Conservation (phyloP, 2,797 vertebrate species). For the Discoglossus pictus region DNA sequence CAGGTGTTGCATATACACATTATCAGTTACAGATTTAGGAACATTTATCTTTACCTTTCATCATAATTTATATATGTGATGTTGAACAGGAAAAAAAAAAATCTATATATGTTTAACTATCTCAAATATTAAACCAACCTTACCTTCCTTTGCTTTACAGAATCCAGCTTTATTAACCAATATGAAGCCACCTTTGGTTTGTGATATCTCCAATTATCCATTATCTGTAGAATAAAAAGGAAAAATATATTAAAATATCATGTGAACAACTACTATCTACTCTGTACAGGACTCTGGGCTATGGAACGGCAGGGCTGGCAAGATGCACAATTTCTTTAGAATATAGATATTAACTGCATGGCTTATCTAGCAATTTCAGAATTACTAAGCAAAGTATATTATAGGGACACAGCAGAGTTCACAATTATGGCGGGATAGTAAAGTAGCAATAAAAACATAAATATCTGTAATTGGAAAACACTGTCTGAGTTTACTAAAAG, state of each 20-base stretch:
- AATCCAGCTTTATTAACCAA: conserved; percentile 95
- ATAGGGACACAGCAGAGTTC: too few species aligned
- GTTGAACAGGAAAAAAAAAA: too few species aligned
- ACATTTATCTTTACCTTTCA: too few species aligned
- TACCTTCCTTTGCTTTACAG: conserved; percentile 93
- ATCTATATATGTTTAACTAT: too few species aligned
- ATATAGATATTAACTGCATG: conserved; percentile 14
- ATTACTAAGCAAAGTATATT: conserved; percentile 1
- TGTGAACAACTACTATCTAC: conserved; percentile 12
- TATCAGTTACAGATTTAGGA: too few species aligned
- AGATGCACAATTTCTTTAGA: neutral
- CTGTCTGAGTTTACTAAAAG: too few species aligned
- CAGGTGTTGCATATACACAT: too few species aligned
- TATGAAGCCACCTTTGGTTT: conserved; percentile 97
- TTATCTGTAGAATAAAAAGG: conserved; percentile 75
- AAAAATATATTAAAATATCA: conserved; percentile 16
- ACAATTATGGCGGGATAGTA: too few species aligned
- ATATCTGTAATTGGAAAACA: too few species aligned
- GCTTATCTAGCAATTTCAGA: conserved; percentile 14
- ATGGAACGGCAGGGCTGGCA: neutral
- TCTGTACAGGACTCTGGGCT: conserved; percentile 8
- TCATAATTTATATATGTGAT: too few species aligned
- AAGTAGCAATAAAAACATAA: too few species aligned
- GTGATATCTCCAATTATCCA: conserved; percentile 96
- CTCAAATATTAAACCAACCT: conserved; percentile 45